These are phyloP conservation scores for Nyctalus aviator DNA, from an alignment of 2,797 vertebrate genomes.

Conservation along the genomic window DNA sequence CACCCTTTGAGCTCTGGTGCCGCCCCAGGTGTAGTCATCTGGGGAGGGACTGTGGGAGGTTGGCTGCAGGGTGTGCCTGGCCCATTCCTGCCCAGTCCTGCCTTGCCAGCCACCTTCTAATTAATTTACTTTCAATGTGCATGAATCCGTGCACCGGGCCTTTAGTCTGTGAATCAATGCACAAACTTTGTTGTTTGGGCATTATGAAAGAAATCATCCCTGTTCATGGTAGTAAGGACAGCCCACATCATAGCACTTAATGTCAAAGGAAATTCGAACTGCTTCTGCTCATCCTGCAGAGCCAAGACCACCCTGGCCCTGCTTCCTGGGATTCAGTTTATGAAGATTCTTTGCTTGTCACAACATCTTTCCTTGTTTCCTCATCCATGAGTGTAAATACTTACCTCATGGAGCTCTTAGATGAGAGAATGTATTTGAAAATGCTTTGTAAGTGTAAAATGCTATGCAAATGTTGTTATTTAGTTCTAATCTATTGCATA, in stretches of 20 bases:
- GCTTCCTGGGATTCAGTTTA: background rate
- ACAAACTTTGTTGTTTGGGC: background rate
- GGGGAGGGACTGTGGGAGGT: no score
- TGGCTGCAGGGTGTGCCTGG: no score
- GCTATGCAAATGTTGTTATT: slow-evolving; percentile 72
- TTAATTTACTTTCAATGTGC: no score
- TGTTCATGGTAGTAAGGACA: background rate
- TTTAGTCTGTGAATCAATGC: background rate
- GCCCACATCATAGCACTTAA: background rate
- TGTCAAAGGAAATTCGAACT: no score
- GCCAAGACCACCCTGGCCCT: background rate
- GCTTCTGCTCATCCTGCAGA: background rate
- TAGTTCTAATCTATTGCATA: slow-evolving; percentile 58
- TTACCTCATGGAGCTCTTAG: background rate
- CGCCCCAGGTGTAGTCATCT: no score
- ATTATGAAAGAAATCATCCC: background rate
- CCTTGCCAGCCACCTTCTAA: no score
- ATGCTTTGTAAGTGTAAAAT: slow-evolving; percentile 85
- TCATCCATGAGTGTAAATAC: slow-evolving; percentile 23
- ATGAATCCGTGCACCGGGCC: no score
- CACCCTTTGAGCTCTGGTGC: no score
- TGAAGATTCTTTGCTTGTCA: background rate
- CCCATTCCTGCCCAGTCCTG: no score
- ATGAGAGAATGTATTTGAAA: slow-evolving; percentile 55
- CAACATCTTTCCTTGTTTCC: background rate